Evolutionary conservation across 2,888 invertebrate species (phyloP).

Genomic region (Stenurella melanura): DNA sequence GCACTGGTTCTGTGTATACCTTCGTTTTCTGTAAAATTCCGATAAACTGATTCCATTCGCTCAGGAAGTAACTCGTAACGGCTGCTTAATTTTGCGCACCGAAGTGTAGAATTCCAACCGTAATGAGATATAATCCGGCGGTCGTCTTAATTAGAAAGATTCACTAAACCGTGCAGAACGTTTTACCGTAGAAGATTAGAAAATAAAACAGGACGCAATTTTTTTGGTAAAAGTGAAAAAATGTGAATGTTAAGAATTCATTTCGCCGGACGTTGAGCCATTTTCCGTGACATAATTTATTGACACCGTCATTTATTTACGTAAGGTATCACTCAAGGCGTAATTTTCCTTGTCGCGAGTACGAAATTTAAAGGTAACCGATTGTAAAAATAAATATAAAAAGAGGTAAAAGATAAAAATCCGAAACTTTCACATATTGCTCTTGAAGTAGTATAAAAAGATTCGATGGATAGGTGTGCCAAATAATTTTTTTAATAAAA

Average conservation of each 20-base stretch:
- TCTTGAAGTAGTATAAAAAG: no score
- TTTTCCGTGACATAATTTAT: no score
- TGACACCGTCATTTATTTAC: no score
- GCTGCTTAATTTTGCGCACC: slow-evolving; percentile 25
- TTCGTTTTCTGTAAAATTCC: neutral
- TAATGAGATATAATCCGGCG: slow-evolving; percentile 32
- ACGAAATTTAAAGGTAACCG: no score
- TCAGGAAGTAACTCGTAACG: slow-evolving; percentile 21
- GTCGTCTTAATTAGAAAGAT: slow-evolving; percentile 30
- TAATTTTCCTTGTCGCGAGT: no score
- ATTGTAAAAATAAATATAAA: no score
- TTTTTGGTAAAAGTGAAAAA: neutral
- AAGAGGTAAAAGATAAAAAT: no score
- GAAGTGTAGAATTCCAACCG: slow-evolving; percentile 11
- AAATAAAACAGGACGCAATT: neutral
- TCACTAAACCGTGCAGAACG: slow-evolving; percentile 27
- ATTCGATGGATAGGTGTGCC: no score
- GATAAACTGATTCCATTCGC: neutral
- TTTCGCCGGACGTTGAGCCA: neutral
- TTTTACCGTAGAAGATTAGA: slow-evolving; percentile 1
- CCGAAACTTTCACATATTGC: no score
- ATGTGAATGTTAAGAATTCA: neutral
- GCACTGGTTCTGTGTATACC: neutral
- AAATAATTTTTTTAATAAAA: no score
- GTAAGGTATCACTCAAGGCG: no score